These are phyloP conservation scores for Xyrichtys novacula DNA, from an alignment of 2,797 vertebrate genomes.

Conservation along the genomic window DNA sequence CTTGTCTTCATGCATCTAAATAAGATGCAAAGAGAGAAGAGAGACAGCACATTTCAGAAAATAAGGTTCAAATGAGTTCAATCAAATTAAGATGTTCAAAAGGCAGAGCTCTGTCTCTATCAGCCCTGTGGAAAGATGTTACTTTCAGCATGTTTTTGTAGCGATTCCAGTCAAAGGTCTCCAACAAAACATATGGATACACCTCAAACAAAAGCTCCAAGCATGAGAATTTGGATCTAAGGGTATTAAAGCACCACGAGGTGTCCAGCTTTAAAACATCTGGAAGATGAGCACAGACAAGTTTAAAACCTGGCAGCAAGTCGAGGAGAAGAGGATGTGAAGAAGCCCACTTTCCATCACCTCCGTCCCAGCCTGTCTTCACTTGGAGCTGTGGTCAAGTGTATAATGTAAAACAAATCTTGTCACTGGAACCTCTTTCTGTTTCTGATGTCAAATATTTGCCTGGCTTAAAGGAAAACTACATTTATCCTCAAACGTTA, in stretches of 20 bases:
- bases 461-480: constrained; percentile 14
- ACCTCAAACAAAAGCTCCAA: too few relatives aligned
- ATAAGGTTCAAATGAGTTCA: not conserved
- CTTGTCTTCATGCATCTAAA: too few relatives aligned
- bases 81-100: not conserved
- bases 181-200: too few relatives aligned
- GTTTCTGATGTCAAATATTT: constrained; percentile 53
- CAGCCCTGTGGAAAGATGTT: too few relatives aligned
- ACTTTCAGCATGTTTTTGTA: too few relatives aligned
- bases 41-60: too few relatives aligned
- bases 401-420: constrained; percentile 59
- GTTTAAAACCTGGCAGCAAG: constrained; percentile 35
- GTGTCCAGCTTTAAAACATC: constrained; percentile 46
- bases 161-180: too few relatives aligned
- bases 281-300: constrained; percentile 47
- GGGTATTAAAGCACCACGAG: not conserved
- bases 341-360: constrained; percentile 63
- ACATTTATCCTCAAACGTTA: constrained; percentile 41
- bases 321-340: constrained; percentile 31
- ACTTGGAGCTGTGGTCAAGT: constrained; percentile 32
- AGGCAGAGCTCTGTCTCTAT: too few relatives aligned
- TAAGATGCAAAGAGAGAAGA: too few relatives aligned
- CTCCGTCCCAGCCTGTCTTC: constrained; percentile 53
- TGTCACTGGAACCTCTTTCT: constrained; percentile 50
- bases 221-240: too few relatives aligned